Evolutionary conservation across 2,888 invertebrate genomes (phyloP).

Genomic region (Limulus polyphemus): DNA sequence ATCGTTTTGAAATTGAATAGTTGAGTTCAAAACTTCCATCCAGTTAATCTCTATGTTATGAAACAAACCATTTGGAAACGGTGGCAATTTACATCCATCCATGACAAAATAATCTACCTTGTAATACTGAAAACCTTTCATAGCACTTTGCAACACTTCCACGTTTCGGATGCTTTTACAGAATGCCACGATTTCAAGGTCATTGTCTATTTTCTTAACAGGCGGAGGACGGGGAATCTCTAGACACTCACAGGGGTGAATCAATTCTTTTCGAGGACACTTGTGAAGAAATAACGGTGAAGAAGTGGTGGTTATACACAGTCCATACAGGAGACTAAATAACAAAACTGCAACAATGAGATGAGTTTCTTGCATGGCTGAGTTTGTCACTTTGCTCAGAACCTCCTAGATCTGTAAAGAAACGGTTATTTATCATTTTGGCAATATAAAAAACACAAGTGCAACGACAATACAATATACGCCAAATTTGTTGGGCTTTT

Average conservation of each 20-base stretch:
- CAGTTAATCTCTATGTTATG: slow-evolving; percentile 24
- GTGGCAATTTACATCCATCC: slow-evolving; percentile 26
- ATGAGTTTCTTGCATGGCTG: too few species aligned
- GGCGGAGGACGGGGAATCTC: slow-evolving; percentile 12
- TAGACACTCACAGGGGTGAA: slow-evolving; percentile 25
- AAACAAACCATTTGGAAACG: slow-evolving; percentile 27
- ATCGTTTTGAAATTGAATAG: slow-evolving; percentile 24
- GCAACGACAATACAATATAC: too few species aligned
- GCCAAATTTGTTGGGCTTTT: too few species aligned
- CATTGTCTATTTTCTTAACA: neutral
- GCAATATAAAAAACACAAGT: too few species aligned
- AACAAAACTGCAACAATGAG: too few species aligned
- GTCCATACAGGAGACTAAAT: too few species aligned
- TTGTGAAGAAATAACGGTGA: too few species aligned
- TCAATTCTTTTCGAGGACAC: slow-evolving; percentile 23
- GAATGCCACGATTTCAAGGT: slow-evolving; percentile 26
- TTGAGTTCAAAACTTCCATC: slow-evolving; percentile 27
- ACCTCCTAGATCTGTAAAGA: too few species aligned
- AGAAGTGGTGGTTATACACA: too few species aligned
- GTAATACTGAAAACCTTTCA: slow-evolving; percentile 26
- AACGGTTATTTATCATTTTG: too few species aligned
- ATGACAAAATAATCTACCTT: slow-evolving; percentile 25
- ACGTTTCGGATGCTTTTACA: slow-evolving; percentile 26
- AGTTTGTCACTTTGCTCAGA: too few species aligned
- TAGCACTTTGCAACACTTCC: slow-evolving; percentile 22